Evolutionary conservation across 2,888 invertebrate species (phyloP).

Genomic region (Caenorhabditis sp.): DNA sequence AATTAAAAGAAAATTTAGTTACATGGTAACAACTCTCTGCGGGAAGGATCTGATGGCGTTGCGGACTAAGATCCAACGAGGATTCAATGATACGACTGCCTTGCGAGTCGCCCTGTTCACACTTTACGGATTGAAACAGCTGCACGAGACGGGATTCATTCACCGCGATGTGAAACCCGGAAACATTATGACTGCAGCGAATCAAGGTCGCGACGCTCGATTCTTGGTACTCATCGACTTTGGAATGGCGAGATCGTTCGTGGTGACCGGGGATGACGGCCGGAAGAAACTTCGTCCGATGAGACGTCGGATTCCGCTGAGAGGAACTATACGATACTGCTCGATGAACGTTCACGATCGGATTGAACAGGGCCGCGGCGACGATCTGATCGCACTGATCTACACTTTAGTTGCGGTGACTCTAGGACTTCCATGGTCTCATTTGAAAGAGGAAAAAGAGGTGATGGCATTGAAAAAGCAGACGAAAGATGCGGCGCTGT

Average conservation of each 20-base stretch:
- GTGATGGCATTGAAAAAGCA: conserved; percentile 57
- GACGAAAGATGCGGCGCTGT: conserved; percentile 46
- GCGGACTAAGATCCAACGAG: conserved; percentile 48
- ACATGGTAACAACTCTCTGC: conserved; percentile 62
- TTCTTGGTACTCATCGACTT: conserved; percentile 56
- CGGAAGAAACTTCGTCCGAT: conserved; percentile 42
- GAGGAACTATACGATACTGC: conserved; percentile 63
- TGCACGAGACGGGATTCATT: conserved; percentile 57
- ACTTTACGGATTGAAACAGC: conserved; percentile 55
- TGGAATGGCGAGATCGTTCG: conserved; percentile 64
- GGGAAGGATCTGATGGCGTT: conserved; percentile 62
- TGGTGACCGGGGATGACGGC: conserved; percentile 39
- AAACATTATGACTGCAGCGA: conserved; percentile 54
- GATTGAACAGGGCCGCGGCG: conserved; percentile 49
- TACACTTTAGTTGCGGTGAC: conserved; percentile 57
- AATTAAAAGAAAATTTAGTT: conserved; percentile 9
- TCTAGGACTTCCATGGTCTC: conserved; percentile 54
- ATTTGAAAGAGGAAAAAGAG: conserved; percentile 55
- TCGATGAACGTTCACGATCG: conserved; percentile 64
- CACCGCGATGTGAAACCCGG: conserved; percentile 65
- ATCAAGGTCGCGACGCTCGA: conserved; percentile 39
- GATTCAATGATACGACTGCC: conserved; percentile 59
- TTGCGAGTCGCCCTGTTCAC: conserved; percentile 58
- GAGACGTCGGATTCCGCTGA: conserved; percentile 48
- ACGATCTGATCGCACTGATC: conserved; percentile 59